Conservation (phyloP, 2,113 vertebrate species). For the Poeciliopsis prolifica region DNA sequence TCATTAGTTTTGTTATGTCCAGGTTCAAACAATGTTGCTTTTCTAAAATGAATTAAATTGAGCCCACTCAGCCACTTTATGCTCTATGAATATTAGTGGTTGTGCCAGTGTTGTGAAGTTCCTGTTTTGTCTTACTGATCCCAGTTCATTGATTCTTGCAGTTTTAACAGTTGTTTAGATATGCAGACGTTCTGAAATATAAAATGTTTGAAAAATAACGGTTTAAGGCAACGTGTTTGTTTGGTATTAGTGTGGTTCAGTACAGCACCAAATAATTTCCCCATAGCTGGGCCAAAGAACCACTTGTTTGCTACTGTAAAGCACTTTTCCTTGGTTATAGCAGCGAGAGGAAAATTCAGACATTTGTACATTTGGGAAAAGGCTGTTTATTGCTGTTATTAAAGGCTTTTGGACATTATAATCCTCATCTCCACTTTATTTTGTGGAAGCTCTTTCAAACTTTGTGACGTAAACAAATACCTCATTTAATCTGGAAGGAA, state of each 20-base stretch:
- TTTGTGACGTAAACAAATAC: not conserved
- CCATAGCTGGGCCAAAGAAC: constrained; percentile 42
- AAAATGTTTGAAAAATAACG: not conserved
- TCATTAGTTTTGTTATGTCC: not conserved
- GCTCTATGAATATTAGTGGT: not conserved
- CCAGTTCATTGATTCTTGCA: not conserved
- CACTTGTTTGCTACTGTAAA: constrained; percentile 20
- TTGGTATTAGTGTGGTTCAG: constrained; percentile 26
- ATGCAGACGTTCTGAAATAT: not conserved
- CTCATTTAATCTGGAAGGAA: not conserved
- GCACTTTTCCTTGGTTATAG: constrained; percentile 34
- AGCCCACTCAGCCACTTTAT: not conserved
- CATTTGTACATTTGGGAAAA: constrained; percentile 27
- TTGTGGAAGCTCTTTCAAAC: not conserved
- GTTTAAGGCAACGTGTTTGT: not conserved
- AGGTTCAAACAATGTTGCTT: not conserved
- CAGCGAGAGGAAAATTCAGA: constrained; percentile 16
- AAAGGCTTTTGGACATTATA: constrained; percentile 19
- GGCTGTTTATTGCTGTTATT: constrained; percentile 9
- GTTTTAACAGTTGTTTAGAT: constrained; percentile 13
- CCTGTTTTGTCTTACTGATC: constrained; percentile 18
- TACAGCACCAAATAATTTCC: constrained; percentile 31
- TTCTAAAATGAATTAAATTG: not conserved
- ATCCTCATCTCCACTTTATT: not conserved
- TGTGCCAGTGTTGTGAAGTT: constrained; percentile 5